Conservation (phyloP, 1,140 invertebrate genomes). For the Parasteatoda tepidariorum region DNA sequence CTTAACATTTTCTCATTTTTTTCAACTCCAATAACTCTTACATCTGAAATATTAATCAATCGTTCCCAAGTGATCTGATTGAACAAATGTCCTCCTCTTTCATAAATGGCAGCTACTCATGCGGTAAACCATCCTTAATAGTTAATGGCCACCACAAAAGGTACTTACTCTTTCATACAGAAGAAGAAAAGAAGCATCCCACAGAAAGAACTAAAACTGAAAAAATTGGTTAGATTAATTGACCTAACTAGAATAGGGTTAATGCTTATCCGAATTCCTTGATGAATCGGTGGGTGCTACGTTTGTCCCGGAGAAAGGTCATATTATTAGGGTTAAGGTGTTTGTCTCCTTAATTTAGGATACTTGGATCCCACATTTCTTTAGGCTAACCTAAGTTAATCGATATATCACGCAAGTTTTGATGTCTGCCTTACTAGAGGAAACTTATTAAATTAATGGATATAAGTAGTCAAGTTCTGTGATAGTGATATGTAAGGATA, state of each 20-base stretch:
- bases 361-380: too few relatives aligned
- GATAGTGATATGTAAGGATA: too few relatives aligned
- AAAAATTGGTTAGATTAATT: constrained; percentile 37
- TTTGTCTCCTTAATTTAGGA: neutral
- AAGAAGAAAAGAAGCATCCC: neutral
- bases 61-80: neutral
- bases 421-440: too few relatives aligned
- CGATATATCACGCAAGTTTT: too few relatives aligned
- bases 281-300: constrained; percentile 7
- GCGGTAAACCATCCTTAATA: constrained; percentile 27
- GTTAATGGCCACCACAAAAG: constrained; percentile 25
- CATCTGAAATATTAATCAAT: constrained; percentile 12
- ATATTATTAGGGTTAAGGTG: neutral
- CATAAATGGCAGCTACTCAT: constrained; percentile 31
- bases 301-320: neutral
- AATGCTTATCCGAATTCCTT: constrained; percentile 11
- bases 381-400: too few relatives aligned
- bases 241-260: constrained; percentile 49
- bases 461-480: too few relatives aligned
- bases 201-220: neutral
- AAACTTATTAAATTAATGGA: too few relatives aligned
- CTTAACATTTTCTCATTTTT: too few relatives aligned
- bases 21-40: neutral
- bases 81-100: constrained; percentile 9
- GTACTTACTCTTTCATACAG: neutral